phyloP scores from a whole-genome alignment of 1,140 invertebrate species.

The Zaprionus kolodkinae region DNA sequence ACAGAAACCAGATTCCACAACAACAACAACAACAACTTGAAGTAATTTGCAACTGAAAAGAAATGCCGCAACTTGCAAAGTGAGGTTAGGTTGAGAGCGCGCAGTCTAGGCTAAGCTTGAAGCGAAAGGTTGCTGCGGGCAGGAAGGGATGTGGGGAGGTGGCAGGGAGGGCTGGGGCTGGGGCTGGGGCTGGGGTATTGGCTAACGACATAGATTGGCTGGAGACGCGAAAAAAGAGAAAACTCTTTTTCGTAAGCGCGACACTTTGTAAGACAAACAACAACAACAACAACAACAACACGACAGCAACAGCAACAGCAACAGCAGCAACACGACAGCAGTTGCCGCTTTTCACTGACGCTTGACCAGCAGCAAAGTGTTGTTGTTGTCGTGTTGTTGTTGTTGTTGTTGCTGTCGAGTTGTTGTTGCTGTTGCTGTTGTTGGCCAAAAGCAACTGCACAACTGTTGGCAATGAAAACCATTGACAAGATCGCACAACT shows the following conservation, averaged over 20 bases:
- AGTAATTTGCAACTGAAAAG: conserved; percentile 79
- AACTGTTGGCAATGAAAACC: conserved; percentile 43
- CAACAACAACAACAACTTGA: conserved; percentile 47
- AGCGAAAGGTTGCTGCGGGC: neutral
- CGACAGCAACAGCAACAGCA: conserved; percentile 3
- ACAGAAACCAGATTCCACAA: conserved; percentile 62
- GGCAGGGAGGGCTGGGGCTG: neutral
- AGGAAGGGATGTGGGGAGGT: neutral
- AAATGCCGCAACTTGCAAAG: conserved; percentile 61
- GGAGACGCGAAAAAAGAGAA: conserved; percentile 65
- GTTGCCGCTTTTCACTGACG: conserved; percentile 10
- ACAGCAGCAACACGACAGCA: conserved; percentile 22
- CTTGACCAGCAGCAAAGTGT: conserved; percentile 24
- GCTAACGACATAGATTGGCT: conserved; percentile 25
- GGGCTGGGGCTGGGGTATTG: neutral
- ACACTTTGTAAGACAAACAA: conserved; percentile 62
- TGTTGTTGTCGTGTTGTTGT: too few species aligned
- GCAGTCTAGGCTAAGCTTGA: conserved; percentile 2
- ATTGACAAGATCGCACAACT: conserved; percentile 9
- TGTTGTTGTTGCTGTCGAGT: too few species aligned
- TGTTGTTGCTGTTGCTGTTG: conserved; percentile 28
- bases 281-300: conserved; percentile 25
- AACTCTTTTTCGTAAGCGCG: conserved; percentile 64
- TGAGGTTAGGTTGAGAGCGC: conserved; percentile 8
- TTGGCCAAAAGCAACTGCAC: conserved; percentile 25